Evolutionary conservation across 1,140 invertebrate genomes (phyloP).

Genomic region (Bilobella aurantiaca): DNA sequence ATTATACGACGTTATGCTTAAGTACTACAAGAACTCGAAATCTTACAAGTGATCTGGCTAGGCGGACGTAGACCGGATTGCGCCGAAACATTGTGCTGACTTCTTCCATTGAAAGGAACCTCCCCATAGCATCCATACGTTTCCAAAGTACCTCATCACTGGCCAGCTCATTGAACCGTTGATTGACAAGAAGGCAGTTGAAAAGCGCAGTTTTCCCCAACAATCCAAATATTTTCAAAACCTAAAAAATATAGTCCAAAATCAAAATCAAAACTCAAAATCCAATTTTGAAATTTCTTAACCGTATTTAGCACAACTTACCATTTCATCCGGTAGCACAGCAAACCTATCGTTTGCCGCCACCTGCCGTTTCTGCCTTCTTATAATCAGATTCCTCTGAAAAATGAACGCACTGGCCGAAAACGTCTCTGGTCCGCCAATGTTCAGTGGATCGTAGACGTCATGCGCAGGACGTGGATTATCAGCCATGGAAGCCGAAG

Average conservation of each 20-base stretch:
- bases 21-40: too few species aligned
- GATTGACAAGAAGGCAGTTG: slow-evolving; percentile 14
- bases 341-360: neutral
- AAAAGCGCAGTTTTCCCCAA: slow-evolving; percentile 17
- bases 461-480: neutral
- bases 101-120: slow-evolving; percentile 10
- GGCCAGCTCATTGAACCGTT: slow-evolving; percentile 20
- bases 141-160: slow-evolving; percentile 31
- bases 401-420: neutral
- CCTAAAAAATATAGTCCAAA: slow-evolving; percentile 11
- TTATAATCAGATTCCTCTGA: neutral
- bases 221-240: slow-evolving; percentile 22
- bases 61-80: slow-evolving; percentile 18
- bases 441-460: neutral
- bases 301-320: too few species aligned
- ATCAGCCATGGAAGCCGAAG: neutral
- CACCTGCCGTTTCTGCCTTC: neutral
- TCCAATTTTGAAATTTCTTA: too few species aligned
- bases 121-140: slow-evolving; percentile 17
- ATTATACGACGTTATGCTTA: too few species aligned
- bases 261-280: neutral
- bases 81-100: slow-evolving; percentile 16
- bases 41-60: slow-evolving; percentile 20
- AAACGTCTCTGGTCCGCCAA: neutral
- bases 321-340: slow-evolving; percentile 30